These are phyloP conservation scores for Corydoras maculifer DNA, from an alignment of 2,113 vertebrate genomes.

Conservation along the genomic window DNA sequence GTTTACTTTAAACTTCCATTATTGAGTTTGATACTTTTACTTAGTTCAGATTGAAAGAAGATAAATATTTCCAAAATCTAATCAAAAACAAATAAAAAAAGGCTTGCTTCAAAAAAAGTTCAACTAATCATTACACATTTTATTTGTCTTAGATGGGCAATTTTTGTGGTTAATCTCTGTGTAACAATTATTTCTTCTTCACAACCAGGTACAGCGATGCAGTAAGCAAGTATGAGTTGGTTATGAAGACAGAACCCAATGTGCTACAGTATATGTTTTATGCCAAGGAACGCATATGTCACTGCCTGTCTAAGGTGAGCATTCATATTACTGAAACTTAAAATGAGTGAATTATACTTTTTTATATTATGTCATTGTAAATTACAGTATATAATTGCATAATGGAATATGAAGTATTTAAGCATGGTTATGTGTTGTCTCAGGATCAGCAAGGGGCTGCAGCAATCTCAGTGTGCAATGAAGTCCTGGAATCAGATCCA, in stretches of 20 bases:
- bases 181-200: background rate
- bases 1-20: too few relatives aligned
- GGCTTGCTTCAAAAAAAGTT: too few relatives aligned
- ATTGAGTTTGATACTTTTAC: too few relatives aligned
- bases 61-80: too few relatives aligned
- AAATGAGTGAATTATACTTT: too few relatives aligned
- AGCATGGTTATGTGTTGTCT: background rate
- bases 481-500: constrained; percentile 77
- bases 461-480: constrained; percentile 78
- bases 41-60: too few relatives aligned
- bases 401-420: background rate
- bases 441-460: constrained; percentile 76
- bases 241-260: constrained; percentile 84
- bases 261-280: constrained; percentile 70
- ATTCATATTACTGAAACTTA: too few relatives aligned
- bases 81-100: too few relatives aligned
- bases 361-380: too few relatives aligned
- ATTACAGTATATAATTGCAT: background rate
- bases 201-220: constrained; percentile 81
- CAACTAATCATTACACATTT: too few relatives aligned
- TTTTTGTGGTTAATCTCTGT: too few relatives aligned
- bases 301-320: constrained; percentile 83
- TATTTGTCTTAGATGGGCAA: background rate
- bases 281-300: constrained; percentile 90
- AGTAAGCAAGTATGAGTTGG: constrained; percentile 77